Conservation (phyloP, 2,888 invertebrate genomes). For the Oscheius myriophilus region DNA sequence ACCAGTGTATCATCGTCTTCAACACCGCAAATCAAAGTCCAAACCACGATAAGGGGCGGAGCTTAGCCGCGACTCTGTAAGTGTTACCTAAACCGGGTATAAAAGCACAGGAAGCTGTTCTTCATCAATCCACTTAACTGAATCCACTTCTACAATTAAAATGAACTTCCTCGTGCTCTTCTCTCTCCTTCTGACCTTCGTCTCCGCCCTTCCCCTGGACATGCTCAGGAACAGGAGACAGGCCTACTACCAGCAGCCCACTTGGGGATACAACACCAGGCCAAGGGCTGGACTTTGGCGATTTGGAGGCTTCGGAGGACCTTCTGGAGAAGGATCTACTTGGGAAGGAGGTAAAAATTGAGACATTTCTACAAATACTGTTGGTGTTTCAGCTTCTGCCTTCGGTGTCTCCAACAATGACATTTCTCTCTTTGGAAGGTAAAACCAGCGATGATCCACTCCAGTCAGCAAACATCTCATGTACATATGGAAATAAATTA, state of each 20-base stretch:
- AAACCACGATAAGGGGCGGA: no score
- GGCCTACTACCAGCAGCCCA: conserved; percentile 11
- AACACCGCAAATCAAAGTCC: no score
- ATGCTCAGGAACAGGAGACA: conserved; percentile 6
- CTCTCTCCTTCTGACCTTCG: not conserved
- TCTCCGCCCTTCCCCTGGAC: not conserved
- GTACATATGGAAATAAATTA: no score
- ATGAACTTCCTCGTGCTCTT: conserved; percentile 15
- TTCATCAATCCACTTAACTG: no score
- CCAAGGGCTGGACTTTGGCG: conserved; percentile 4
- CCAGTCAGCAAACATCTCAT: no score
- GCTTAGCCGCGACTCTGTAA: no score
- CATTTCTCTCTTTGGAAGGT: conserved; percentile 16
- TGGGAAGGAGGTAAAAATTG: conserved; percentile 19
- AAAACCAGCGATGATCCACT: no score
- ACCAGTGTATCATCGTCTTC: no score
- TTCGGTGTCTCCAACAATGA: conserved; percentile 14
- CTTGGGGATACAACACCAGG: conserved; percentile 16
- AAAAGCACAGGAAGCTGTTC: no score
- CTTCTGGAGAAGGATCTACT: conserved; percentile 24
- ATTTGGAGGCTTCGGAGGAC: conserved; percentile 21
- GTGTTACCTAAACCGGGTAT: no score
- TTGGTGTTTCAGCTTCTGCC: conserved; percentile 7
- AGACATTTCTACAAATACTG: not conserved
- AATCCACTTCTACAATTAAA: not conserved